Evolutionary conservation across 37 sponge, comb jelly and placozoan species (phyloP).

Genomic region (Halisarca cf. caerulea): DNA sequence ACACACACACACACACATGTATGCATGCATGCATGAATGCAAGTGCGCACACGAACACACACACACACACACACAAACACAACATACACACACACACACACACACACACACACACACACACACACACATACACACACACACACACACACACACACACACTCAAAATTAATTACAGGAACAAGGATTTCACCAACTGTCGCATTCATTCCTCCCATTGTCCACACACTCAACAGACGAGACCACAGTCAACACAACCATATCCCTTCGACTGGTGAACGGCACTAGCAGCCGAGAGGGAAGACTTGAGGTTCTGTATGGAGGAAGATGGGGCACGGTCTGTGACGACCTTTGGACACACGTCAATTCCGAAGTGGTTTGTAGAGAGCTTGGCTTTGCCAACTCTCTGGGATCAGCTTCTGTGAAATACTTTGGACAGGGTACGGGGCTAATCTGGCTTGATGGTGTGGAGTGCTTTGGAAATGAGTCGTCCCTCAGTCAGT

Average conservation of each 20-base stretch:
- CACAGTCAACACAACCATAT: neutral
- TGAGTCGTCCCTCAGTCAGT: neutral
- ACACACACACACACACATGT: neutral
- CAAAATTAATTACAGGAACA: neutral
- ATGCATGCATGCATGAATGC: neutral
- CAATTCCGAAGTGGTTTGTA: slow-evolving; percentile 30
- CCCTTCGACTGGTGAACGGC: neutral
- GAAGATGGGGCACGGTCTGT: slow-evolving; percentile 41
- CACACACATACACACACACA: slow-evolving; percentile 15
- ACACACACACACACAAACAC: slow-evolving; percentile 1
- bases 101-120: slow-evolving; percentile 10
- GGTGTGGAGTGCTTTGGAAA: slow-evolving; percentile 23
- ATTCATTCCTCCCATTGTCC: too few relatives aligned
- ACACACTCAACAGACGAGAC: neutral
- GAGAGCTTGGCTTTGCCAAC: slow-evolving; percentile 22
- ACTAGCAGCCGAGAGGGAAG: neutral
- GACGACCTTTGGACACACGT: slow-evolving; percentile 3
- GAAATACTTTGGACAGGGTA: neutral
- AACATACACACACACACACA: neutral
- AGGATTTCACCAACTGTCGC: too few relatives aligned
- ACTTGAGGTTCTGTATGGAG: neutral
- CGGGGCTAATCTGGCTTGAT: slow-evolving; percentile 30
- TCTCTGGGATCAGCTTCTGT: neutral
- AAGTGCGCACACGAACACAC: neutral
- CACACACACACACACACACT: slow-evolving; percentile 7